phyloP scores from a whole-genome alignment of 2,888 invertebrate genomes.

The Carabus problematicus region DNA sequence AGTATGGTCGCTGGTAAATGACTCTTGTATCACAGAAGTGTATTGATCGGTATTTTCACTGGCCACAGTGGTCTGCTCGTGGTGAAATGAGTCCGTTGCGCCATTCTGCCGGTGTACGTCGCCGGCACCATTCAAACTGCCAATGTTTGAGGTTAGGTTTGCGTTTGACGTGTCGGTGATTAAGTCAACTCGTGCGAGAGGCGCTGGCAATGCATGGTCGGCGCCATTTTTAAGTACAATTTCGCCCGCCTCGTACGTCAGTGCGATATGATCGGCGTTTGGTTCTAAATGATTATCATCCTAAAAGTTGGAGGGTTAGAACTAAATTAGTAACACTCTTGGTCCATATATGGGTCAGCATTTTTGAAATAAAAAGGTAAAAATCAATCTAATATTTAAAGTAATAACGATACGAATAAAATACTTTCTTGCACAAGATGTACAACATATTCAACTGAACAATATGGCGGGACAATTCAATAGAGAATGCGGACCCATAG shows the following conservation, averaged over 20 bases:
- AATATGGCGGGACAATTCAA: not conserved
- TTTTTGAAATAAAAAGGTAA: not conserved
- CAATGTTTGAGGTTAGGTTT: too few relatives aligned
- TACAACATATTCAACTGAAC: not conserved
- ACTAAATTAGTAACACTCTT: constrained; percentile 5
- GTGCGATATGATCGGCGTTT: constrained; percentile 24
- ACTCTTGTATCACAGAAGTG: too few relatives aligned
- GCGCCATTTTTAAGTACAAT: constrained; percentile 28
- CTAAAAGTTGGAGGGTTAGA: not conserved
- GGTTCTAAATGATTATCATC: constrained; percentile 13
- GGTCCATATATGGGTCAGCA: constrained; percentile 5
- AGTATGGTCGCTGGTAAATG: too few relatives aligned
- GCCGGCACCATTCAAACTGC: not conserved
- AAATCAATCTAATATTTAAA: not conserved
- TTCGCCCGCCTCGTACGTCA: constrained; percentile 19
- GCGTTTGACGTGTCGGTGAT: constrained; percentile 2
- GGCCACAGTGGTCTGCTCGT: not conserved
- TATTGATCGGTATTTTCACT: not conserved
- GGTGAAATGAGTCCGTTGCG: too few relatives aligned
- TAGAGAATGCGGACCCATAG: not conserved
- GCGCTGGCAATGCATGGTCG: not conserved
- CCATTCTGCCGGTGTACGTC: not conserved
- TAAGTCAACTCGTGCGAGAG: not conserved
- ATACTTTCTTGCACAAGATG: not conserved
- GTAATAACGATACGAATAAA: not conserved